A percentile compares a stretch with the other conserved stretches of the same genome.
These are phyloP conservation scores for Rhineura floridana DNA, from an alignment of 2,113 vertebrate species.

Conservation along the genomic window DNA sequence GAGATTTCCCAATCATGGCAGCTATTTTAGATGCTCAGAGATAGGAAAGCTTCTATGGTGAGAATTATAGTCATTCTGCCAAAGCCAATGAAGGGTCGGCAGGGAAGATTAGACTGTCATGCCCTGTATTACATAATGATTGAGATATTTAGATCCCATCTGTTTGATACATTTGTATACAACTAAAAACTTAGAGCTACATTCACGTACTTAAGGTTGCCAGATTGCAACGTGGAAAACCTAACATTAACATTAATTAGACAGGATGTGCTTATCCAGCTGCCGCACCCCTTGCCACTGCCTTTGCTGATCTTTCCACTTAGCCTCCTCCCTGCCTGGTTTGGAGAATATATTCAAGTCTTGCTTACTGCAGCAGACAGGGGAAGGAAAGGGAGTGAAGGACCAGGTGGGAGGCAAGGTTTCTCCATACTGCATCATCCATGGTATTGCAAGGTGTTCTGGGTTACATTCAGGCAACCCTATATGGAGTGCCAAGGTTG, in stretches of 20 bases:
- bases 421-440: too few relatives aligned
- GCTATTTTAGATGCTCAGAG: not conserved
- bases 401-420: too few relatives aligned
- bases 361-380: too few relatives aligned
- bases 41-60: not conserved
- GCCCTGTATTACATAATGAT: not conserved
- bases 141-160: not conserved
- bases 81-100: not conserved
- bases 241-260: too few relatives aligned
- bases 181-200: not conserved
- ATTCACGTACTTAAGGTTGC: too few relatives aligned
- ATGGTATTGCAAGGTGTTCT: too few relatives aligned
- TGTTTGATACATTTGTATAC: not conserved
- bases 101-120: not conserved
- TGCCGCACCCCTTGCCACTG: too few relatives aligned
- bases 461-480: not conserved
- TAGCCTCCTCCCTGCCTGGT: not conserved
- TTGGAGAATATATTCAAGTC: not conserved
- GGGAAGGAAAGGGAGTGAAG: too few relatives aligned
- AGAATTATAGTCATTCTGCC: not conserved
- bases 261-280: too few relatives aligned
- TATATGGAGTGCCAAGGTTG: not conserved
- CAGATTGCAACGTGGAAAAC: too few relatives aligned
- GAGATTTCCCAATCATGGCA: not conserved
- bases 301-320: not conserved